Evolutionary conservation across 1,140 invertebrate genomes (phyloP).

Genomic region (Panulirus ornatus): DNA sequence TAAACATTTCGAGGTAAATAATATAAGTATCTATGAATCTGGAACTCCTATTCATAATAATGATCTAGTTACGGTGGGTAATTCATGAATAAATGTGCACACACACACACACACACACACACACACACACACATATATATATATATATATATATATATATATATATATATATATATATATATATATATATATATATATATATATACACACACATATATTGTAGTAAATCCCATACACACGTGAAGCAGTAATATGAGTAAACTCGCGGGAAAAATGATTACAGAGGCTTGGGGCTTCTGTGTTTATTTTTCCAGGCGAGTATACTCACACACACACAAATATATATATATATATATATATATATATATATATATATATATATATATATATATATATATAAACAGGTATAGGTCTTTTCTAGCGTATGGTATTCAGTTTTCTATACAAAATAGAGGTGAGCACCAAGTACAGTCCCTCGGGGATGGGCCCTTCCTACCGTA

Average conservation of each 20-base stretch:
- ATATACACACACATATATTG: not conserved
- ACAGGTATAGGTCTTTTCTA: conserved; percentile 15
- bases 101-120: conserved; percentile 12
- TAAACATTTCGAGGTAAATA: no score
- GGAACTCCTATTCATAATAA: no score
- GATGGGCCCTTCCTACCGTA: no score
- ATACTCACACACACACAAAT: not conserved
- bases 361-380: conserved; percentile 23
- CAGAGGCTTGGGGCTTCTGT: no score
- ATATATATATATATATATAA: not conserved
- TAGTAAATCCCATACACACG: no score
- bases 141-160: conserved; percentile 8
- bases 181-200: conserved; percentile 25
- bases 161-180: conserved; percentile 38
- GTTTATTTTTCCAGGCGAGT: not conserved
- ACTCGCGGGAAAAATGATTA: no score
- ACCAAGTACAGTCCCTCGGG: no score
- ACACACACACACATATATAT: not conserved
- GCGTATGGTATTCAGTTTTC: no score
- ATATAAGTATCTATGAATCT: no score
- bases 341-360: conserved; percentile 41
- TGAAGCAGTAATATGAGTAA: no score
- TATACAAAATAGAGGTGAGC: no score
- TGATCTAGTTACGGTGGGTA: no score
- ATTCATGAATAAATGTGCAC: not conserved